These are phyloP conservation scores for Apteryx mantelli DNA, from an alignment of 2,113 vertebrate species.

Conservation along the genomic window DNA sequence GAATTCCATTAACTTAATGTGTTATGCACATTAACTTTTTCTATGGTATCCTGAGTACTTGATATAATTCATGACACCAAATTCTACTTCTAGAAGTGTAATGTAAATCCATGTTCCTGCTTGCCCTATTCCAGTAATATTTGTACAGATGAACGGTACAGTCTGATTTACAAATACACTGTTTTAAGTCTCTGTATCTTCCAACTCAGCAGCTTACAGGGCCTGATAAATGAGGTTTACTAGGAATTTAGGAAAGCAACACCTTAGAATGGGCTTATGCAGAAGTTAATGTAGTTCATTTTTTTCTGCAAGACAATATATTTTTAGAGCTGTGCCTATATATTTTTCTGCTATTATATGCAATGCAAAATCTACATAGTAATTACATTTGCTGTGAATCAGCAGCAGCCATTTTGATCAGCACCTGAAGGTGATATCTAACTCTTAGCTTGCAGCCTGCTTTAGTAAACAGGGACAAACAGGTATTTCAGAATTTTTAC, in stretches of 20 bases:
- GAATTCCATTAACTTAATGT: slow-evolving; percentile 33
- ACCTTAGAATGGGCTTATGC: not conserved
- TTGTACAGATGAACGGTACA: not conserved
- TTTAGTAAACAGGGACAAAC: not conserved
- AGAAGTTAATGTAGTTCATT: not conserved
- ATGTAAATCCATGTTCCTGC: not conserved
- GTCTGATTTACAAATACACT: not conserved
- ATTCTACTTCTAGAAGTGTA: slow-evolving; percentile 19
- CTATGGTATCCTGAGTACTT: not conserved
- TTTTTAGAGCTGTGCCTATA: not conserved
- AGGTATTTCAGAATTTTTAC: not conserved
- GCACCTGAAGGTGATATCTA: not conserved
- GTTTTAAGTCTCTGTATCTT: not conserved
- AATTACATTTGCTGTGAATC: not conserved
- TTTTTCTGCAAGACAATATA: not conserved
- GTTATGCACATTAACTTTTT: not conserved
- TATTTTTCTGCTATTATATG: not conserved
- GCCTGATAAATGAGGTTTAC: not conserved
- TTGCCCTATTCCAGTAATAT: not conserved
- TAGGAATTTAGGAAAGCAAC: not conserved
- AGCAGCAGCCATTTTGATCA: not conserved
- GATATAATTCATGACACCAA: not conserved
- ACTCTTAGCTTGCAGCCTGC: not conserved
- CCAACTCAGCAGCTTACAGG: not conserved
- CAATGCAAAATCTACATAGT: not conserved